Conservation (phyloP, 2,797 vertebrate species). For the Merluccius polli region DNA sequence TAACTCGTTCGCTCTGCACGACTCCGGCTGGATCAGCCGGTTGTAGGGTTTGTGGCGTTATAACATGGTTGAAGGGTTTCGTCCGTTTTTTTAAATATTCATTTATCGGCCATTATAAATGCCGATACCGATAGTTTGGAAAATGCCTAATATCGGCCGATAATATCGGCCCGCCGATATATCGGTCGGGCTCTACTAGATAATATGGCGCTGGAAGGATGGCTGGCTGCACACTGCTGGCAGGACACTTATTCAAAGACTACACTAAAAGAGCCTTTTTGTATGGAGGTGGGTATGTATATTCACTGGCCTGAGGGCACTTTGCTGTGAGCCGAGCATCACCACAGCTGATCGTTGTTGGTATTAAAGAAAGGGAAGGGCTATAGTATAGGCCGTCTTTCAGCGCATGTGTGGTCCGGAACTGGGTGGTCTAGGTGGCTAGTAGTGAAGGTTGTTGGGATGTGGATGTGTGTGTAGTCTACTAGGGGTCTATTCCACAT, state of each 20-base stretch:
- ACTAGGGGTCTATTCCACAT: slow-evolving; percentile 29
- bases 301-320: no score
- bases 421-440: slow-evolving; percentile 55
- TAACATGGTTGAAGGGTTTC: no score
- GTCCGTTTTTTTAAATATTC: no score
- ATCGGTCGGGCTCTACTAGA: no score
- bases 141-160: no score
- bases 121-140: no score
- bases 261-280: not conserved
- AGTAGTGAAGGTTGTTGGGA: slow-evolving; percentile 25
- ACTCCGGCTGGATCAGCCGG: no score
- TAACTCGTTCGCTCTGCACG: no score
- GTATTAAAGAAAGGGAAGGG: slow-evolving; percentile 25
- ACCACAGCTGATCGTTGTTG: not conserved
- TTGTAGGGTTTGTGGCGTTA: no score
- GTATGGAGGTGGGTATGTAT: not conserved
- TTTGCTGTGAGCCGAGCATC: not conserved
- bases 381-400: slow-evolving; percentile 35
- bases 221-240: not conserved
- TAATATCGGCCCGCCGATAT: no score
- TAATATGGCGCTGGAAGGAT: not conserved
- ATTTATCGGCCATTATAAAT: no score
- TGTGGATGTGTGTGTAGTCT: not conserved
- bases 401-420: slow-evolving; percentile 24
- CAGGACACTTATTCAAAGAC: not conserved